Conservation (phyloP, 2,888 invertebrate genomes). For the Petrolisthes cinctipes region DNA sequence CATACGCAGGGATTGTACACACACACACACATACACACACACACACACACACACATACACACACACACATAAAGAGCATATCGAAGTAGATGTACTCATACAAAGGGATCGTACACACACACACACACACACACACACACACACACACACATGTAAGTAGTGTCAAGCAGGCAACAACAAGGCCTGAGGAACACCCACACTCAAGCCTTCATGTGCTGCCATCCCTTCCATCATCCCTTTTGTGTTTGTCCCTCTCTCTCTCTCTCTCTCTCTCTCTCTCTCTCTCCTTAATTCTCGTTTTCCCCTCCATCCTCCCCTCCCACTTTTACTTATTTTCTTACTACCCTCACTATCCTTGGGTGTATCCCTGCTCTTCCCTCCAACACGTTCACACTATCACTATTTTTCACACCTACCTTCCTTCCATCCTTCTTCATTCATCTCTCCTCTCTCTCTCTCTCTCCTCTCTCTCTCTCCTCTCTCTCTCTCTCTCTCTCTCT, state of each 20-base stretch:
- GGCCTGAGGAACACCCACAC: no score
- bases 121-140: no score
- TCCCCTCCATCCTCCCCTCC: not conserved
- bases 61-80: no score
- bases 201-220: not conserved
- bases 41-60: no score
- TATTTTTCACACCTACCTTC: not conserved
- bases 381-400: not conserved
- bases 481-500: constrained; percentile 14
- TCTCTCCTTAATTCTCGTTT: not conserved
- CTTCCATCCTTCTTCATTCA: not conserved
- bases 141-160: no score
- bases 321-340: not conserved
- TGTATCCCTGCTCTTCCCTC: not conserved
- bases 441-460: not conserved
- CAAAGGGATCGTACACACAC: no score
- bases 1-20: no score
- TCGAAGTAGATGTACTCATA: no score
- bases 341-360: not conserved
- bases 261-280: not conserved
- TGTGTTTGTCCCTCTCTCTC: not conserved
- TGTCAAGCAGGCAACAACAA: no score
- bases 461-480: not conserved
- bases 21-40: no score
- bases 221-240: not conserved